Conservation (phyloP, 2,113 vertebrate genomes). For the Cathartes aura region DNA sequence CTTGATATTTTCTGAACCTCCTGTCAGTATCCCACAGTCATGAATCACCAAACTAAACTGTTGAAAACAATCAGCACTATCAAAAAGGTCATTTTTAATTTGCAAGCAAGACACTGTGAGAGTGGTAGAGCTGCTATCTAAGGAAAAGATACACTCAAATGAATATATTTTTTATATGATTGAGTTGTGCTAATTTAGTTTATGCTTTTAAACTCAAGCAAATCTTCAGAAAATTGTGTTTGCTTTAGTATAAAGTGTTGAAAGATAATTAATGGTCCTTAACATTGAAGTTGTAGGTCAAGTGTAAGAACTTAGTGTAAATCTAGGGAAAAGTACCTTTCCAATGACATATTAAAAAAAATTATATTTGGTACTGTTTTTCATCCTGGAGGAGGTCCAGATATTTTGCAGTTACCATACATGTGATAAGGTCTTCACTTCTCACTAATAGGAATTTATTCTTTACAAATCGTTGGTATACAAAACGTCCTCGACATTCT, state of each 20-base stretch:
- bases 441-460: background rate
- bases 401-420: background rate
- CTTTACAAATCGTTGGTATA: background rate
- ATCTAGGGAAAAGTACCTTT: background rate
- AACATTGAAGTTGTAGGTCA: slow-evolving; percentile 19
- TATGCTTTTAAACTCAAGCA: background rate
- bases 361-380: background rate
- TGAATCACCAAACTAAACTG: background rate
- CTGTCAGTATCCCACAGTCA: background rate
- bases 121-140: background rate
- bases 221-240: slow-evolving; percentile 17
- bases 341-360: background rate
- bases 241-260: background rate
- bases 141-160: background rate
- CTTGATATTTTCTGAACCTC: background rate
- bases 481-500: background rate
- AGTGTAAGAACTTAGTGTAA: background rate
- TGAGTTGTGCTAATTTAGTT: background rate
- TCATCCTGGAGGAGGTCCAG: background rate
- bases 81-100: background rate
- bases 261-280: slow-evolving; percentile 19
- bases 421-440: background rate
- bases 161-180: background rate
- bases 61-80: background rate
- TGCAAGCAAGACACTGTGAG: background rate